phyloP scores from a whole-genome alignment of 2,797 vertebrate species.

The Limosa lapponica region DNA sequence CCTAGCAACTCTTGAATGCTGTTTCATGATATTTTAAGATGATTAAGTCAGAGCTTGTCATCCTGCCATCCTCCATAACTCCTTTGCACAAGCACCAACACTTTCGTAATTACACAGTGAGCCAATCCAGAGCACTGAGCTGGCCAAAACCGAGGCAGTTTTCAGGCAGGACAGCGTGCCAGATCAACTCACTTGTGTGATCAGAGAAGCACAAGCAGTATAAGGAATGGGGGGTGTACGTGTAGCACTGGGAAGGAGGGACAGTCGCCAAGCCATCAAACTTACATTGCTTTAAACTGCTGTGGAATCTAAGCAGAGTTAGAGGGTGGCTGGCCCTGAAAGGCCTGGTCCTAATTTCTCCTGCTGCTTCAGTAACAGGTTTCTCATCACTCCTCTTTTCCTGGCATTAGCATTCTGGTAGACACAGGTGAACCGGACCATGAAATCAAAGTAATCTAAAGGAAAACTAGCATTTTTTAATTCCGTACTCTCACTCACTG shows the following conservation, averaged over 20 bases:
- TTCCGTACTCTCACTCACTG: background rate
- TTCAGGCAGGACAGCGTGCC: background rate
- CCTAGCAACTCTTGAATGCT: background rate
- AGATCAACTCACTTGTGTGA: background rate
- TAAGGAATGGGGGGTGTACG: accelerated
- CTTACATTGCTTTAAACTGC: background rate
- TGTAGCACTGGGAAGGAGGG: background rate
- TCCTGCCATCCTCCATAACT: background rate
- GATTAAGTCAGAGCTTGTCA: background rate
- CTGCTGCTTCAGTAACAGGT: background rate
- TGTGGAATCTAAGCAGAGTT: background rate
- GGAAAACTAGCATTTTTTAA: background rate
- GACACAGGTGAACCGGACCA: background rate
- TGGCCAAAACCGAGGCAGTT: background rate
- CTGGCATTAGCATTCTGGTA: background rate
- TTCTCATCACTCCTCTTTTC: background rate
- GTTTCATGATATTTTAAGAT: background rate
- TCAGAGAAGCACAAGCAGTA: background rate
- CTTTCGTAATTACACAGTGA: background rate
- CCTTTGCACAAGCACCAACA: background rate
- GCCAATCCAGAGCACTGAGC: background rate
- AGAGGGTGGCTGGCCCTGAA: background rate
- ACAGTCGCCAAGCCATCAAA: background rate
- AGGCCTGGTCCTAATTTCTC: background rate
- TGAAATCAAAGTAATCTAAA: background rate